Evolutionary conservation across 1,140 invertebrate species (phyloP).

Genomic region (Lasioglossum albipes): DNA sequence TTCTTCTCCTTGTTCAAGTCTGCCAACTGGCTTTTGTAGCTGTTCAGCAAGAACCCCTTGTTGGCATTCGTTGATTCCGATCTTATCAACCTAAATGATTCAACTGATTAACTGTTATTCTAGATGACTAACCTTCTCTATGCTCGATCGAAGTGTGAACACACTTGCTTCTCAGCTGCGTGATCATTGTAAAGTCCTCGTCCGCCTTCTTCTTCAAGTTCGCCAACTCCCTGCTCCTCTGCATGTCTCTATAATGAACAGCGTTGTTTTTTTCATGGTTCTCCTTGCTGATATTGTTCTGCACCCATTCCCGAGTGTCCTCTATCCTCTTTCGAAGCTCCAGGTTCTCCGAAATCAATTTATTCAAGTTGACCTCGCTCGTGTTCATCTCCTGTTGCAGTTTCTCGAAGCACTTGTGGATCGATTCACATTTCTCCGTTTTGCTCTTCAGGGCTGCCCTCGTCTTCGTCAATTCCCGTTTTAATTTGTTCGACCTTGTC

Average conservation of each 20-base stretch:
- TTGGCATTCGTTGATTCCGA: slow-evolving; percentile 58
- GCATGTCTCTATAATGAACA: slow-evolving; percentile 34
- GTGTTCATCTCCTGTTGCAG: slow-evolving; percentile 54
- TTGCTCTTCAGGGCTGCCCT: slow-evolving; percentile 38
- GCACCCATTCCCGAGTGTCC: slow-evolving; percentile 54
- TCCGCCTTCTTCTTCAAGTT: slow-evolving; percentile 62
- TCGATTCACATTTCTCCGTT: slow-evolving; percentile 42
- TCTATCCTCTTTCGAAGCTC: slow-evolving; percentile 55
- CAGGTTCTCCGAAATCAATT: slow-evolving; percentile 52
- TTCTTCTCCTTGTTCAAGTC: slow-evolving; percentile 55
- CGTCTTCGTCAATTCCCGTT: slow-evolving; percentile 38
- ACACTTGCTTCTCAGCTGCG: slow-evolving; percentile 56
- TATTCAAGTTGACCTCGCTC: slow-evolving; percentile 50
- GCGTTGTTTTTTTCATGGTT: slow-evolving; percentile 39
- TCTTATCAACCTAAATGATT: slow-evolving; percentile 47
- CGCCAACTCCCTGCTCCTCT: slow-evolving; percentile 47
- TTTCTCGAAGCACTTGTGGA: slow-evolving; percentile 48
- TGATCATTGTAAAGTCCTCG: slow-evolving; percentile 47
- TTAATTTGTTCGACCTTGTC: slow-evolving; percentile 43
- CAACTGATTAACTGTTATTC: neutral
- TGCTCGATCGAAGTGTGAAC: neutral
- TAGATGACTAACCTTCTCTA: too few species aligned
- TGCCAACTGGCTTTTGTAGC: slow-evolving; percentile 57
- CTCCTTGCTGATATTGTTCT: slow-evolving; percentile 36
- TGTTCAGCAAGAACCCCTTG: slow-evolving; percentile 57